These are phyloP conservation scores for Drosophila sulfurigaster DNA, from an alignment of 1,140 invertebrate genomes.

Conservation along the genomic window DNA sequence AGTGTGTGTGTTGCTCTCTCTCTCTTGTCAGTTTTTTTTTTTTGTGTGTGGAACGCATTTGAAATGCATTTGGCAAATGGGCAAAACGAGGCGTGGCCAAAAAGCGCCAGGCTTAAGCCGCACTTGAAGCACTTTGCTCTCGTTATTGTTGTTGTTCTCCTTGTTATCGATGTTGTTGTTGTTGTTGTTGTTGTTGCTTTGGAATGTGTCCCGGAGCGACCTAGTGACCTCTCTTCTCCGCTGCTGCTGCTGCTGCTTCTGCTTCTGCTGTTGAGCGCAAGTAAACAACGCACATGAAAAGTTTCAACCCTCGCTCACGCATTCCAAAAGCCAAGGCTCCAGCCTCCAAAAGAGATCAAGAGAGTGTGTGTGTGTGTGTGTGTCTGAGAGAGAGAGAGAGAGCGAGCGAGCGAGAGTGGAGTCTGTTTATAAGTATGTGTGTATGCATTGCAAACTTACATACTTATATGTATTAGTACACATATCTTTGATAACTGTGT, in stretches of 20 bases:
- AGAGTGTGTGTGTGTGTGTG: background rate
- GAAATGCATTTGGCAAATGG: conserved; percentile 68
- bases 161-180: conserved; percentile 1
- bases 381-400: background rate
- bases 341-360: background rate
- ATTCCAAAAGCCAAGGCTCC: conserved; percentile 24
- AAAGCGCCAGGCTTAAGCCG: conserved; percentile 52
- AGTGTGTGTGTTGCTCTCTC: conserved; percentile 31
- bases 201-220: conserved; percentile 68
- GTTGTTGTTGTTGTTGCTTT: conserved; percentile 42
- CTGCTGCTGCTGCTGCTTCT: conserved; percentile 1
- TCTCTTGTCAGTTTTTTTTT: background rate
- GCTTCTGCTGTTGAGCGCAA: conserved; percentile 21
- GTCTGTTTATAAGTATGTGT: conserved; percentile 23
- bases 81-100: conserved; percentile 70
- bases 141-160: conserved; percentile 6
- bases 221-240: conserved; percentile 68
- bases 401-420: background rate
- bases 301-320: conserved; percentile 39
- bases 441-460: conserved; percentile 12
- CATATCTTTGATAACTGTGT: background rate
- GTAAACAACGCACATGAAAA: conserved; percentile 42
- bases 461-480: conserved; percentile 3
- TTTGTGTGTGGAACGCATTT: conserved; percentile 67
- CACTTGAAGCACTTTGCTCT: conserved; percentile 17